Evolutionary conservation across 1,140 invertebrate species (phyloP), one percentile per base, ranked within the genome.

Genomic region (Saccostrea glomerata): DNA sequence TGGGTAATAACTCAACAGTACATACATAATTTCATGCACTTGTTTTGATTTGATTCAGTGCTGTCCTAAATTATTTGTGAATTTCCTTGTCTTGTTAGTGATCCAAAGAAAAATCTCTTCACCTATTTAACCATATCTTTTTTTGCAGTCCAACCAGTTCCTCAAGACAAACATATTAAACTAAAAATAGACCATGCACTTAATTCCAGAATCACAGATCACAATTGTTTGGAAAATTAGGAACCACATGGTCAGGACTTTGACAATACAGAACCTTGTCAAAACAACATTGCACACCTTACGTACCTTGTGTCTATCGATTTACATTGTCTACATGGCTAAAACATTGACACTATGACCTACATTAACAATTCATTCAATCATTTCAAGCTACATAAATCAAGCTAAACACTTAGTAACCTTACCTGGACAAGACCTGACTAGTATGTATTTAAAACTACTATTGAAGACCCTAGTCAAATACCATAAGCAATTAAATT

Each of bases 341-440:
- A 30, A 36, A 30, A 17, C 25, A 77, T 15, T 77, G 25, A 77
- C 70, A 77, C 70, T 15, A 15, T 77, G 70, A 77, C 70, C 70
- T 77, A 77, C 25, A 73, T 73, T 12, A 77, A 77, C 30, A 77
- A 77, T 30, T 77, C 70, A 77, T 77, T 77, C 70, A 77, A 77
- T 77, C 23, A 77, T 77, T 63, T 77, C 70, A 30, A 5, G 70
- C 25, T 30, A 77, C n/a, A 77, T 77, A 77, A 77, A 77, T 77
- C 30, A 77, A 23, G 4, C 7, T 73, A 60, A 73, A 77, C 30
- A 77, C 70, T 30, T 30, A 36, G 70, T 15, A 15, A 25, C 70
- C 30, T 6, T 17, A 25, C 66, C 25, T 25, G 70, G 15, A 36
- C 70, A 36, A 77, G 70, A 77, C 25, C 12, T 25, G 15, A 77